phyloP scores from a whole-genome alignment of 2,888 invertebrate genomes.

The Oscheius sp. region DNA sequence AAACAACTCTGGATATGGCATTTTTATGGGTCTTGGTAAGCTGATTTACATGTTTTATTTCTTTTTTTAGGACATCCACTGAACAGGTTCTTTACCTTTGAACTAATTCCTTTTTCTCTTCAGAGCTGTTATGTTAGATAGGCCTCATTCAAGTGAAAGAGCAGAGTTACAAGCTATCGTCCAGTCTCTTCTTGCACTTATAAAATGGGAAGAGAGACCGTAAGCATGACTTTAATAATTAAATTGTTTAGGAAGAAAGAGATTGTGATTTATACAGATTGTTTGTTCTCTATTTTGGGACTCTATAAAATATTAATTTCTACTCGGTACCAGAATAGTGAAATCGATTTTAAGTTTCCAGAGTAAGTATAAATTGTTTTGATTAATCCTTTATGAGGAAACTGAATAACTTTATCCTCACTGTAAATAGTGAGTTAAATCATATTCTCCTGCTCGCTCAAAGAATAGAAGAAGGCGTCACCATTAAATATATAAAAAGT shows the following conservation, averaged over 20 bases:
- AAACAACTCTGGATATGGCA: conserved; percentile 18
- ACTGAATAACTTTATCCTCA: too few relatives aligned
- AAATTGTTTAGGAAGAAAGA: background rate
- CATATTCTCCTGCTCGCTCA: background rate
- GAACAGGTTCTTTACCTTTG: too few relatives aligned
- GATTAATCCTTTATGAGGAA: too few relatives aligned
- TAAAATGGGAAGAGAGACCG: background rate
- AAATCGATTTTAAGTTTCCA: too few relatives aligned
- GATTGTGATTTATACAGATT: conserved; percentile 7
- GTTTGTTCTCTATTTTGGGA: background rate
- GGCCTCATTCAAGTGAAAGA: conserved; percentile 2
- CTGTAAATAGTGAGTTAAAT: conserved; percentile 1
- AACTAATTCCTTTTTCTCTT: background rate
- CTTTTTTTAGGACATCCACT: background rate
- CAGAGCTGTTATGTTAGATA: conserved; percentile 5
- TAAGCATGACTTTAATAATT: background rate
- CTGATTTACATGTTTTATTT: background rate
- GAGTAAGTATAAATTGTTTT: too few relatives aligned
- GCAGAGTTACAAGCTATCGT: conserved; percentile 11
- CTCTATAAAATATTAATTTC: too few relatives aligned
- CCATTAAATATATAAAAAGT: background rate
- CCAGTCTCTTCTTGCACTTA: conserved; percentile 1
- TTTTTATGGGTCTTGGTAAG: conserved; percentile 10
- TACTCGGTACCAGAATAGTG: too few relatives aligned
- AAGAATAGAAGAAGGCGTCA: background rate